Conservation (phyloP, 2,797 vertebrate genomes). For the Melanotaenia nigrans region DNA sequence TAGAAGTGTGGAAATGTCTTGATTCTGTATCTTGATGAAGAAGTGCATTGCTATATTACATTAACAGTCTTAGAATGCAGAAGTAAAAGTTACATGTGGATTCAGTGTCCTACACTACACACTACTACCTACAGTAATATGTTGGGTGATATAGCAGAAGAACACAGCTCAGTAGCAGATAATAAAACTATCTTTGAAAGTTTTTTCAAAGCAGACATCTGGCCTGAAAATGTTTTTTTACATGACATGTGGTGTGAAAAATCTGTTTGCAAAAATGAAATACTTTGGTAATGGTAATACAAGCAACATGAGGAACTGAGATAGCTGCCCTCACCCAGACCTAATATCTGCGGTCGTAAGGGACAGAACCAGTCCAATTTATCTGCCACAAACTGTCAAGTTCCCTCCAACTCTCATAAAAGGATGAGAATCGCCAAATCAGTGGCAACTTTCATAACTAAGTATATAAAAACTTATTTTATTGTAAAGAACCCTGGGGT, state of each 20-base stretch:
- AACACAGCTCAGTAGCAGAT: neutral
- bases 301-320: neutral
- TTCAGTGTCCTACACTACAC: too few relatives aligned
- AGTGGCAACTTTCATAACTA: neutral
- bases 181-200: neutral
- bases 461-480: neutral
- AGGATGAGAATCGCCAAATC: neutral
- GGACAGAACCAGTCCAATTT: neutral
- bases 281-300: neutral
- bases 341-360: neutral
- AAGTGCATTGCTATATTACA: neutral
- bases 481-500: neutral
- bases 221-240: neutral
- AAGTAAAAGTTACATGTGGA: neutral
- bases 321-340: too few relatives aligned
- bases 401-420: neutral
- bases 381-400: neutral
- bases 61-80: neutral
- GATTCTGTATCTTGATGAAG: neutral
- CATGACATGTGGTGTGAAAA: neutral
- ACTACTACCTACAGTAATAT: neutral
- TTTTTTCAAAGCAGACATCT: neutral
- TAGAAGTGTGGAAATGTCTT: neutral
- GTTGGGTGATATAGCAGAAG: neutral
- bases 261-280: neutral